phyloP scores from a whole-genome alignment of 2,113 vertebrate genomes.

The Dendrocopos noguchii region DNA sequence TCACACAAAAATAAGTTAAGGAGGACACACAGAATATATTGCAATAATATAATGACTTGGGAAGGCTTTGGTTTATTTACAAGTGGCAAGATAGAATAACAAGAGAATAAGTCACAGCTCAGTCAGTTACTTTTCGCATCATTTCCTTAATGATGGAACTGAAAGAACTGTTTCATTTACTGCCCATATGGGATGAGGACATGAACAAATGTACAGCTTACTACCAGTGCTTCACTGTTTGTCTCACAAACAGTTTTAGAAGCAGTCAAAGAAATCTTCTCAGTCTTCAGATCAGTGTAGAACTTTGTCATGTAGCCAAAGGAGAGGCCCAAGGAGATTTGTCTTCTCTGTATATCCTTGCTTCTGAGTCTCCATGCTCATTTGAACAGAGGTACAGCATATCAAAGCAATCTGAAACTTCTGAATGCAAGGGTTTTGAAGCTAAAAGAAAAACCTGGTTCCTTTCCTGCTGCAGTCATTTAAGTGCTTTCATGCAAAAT shows the following conservation, averaged over 20 bases:
- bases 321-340: not conserved
- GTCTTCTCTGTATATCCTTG: not conserved
- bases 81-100: not conserved
- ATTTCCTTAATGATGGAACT: not conserved
- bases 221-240: not conserved
- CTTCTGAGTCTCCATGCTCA: not conserved
- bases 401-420: not conserved
- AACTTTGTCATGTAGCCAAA: not conserved
- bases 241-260: not conserved
- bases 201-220: not conserved
- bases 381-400: not conserved
- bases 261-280: not conserved
- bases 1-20: not conserved
- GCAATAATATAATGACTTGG: not conserved
- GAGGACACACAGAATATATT: not conserved
- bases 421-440: not conserved
- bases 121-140: not conserved
- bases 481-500: not conserved
- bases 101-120: not conserved
- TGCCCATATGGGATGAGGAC: not conserved
- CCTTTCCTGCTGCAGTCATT: not conserved
- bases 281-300: not conserved
- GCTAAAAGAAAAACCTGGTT: not conserved
- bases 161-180: not conserved
- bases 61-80: not conserved